phyloP scores from a whole-genome alignment of 2,888 invertebrate genomes.

The Cheilosia urbana region DNA sequence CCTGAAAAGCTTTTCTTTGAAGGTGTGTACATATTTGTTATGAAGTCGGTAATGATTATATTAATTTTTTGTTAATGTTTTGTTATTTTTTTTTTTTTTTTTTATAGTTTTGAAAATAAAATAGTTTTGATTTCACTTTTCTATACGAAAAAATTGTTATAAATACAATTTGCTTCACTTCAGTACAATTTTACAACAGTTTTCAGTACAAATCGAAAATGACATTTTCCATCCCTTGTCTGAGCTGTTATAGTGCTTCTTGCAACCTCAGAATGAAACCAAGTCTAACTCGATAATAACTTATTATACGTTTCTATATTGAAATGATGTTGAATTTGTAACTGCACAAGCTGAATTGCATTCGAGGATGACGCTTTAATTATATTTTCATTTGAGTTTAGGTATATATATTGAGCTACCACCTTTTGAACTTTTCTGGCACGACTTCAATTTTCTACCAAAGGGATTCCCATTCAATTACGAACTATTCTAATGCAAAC shows the following conservation, averaged over 20 bases:
- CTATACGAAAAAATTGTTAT: too few relatives aligned
- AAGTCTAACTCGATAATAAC: constrained; percentile 8
- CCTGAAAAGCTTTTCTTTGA: too few relatives aligned
- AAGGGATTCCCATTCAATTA: constrained; percentile 56
- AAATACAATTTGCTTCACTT: too few relatives aligned
- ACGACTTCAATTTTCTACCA: constrained; percentile 29
- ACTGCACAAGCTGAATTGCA: constrained; percentile 3
- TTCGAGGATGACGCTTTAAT: constrained; percentile 13
- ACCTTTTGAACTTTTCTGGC: constrained; percentile 27
- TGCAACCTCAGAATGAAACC: constrained; percentile 21
- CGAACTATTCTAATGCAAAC: constrained; percentile 30
- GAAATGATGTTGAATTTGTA: constrained; percentile 14
- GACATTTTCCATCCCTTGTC: too few relatives aligned
- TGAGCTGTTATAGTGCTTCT: constrained; percentile 12
- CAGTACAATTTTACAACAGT: too few relatives aligned
- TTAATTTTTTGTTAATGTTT: too few relatives aligned
- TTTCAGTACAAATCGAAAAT: too few relatives aligned
- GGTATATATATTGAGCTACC: not conserved
- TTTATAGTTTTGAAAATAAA: too few relatives aligned
- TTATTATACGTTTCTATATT: not conserved
- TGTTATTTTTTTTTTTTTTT: too few relatives aligned
- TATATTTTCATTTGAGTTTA: not conserved
- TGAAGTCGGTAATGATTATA: too few relatives aligned
- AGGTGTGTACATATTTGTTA: too few relatives aligned
- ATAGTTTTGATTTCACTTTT: too few relatives aligned